phyloP scores from a whole-genome alignment of 1,140 invertebrate species.

The Antheraea pernyi region DNA sequence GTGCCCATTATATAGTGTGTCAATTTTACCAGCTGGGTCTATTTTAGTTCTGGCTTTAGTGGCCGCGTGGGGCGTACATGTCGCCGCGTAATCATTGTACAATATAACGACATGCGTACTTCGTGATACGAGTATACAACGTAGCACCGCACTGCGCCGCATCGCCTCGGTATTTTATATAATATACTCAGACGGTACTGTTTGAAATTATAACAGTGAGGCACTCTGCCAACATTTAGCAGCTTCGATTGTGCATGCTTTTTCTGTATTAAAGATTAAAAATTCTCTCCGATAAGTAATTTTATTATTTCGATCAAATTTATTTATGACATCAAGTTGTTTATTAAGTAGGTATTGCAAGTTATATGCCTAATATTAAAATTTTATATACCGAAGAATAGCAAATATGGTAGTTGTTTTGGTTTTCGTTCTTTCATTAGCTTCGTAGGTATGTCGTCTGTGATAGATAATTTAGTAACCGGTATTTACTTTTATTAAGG shows the following conservation, averaged over 20 bases:
- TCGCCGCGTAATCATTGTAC: constrained; percentile 9
- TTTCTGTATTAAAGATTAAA: background rate
- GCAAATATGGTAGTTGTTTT: no score
- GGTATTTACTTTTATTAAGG: no score
- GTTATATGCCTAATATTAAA: no score
- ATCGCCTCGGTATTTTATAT: no score
- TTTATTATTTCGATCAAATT: background rate
- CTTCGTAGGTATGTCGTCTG: no score
- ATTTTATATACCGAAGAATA: no score
- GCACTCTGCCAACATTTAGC: background rate
- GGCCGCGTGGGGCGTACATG: constrained; percentile 24
- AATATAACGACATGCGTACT: constrained; percentile 11
- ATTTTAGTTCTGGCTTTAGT: constrained; percentile 64
- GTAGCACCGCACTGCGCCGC: background rate
- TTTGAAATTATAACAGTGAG: background rate
- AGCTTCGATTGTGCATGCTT: background rate
- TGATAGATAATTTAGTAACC: no score
- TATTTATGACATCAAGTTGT: no score
- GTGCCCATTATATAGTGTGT: constrained; percentile 33
- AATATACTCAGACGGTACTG: background rate
- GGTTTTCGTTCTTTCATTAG: no score
- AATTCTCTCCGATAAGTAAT: background rate
- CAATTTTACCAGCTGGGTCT: constrained; percentile 57
- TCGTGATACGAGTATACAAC: constrained; percentile 8
- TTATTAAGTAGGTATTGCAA: no score